Base-by-base conservation (phyloP, 2,888 invertebrate species). In the Labia minor region DNA sequence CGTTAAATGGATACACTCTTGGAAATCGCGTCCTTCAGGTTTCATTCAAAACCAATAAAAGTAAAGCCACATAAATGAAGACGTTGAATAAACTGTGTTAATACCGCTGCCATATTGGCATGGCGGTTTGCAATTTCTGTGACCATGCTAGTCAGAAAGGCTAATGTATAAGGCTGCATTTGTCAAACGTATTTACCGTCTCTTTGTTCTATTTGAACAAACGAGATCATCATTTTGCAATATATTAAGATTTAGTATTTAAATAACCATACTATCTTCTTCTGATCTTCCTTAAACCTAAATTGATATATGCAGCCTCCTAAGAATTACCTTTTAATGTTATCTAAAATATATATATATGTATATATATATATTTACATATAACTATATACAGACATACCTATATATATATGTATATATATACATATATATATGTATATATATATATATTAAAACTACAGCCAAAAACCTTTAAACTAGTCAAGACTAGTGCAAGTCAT, bases 21-120 rank as follows among this genome's bases (percentile, higher is more conserved):
- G 94, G 93, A 75, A 95, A 94, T 80, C 88, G 96, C 74, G 93
- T 95, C 74, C 86, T 96, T 77, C 96, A 96, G 84, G 95, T 97
- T 81, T 95, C 94, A 82, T 95, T 95, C 86, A 95, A 95, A 85
- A 93, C 90, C 77, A 90, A 90, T 81, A 90, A 90, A 82, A 89
- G 89, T 82, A 89, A 89, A 83, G 73, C 74, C 37, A 72, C 74
- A 70, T 72, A 72, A 71, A 69, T 67, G 63, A 69, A 65, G 61
- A 70, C 68, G 69, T 61, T 61, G 67, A 67, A 69, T 64, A 69
- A 69, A 70, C 70, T 70, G 70, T 70, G 67, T 69, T 70, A 64
- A 65, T 66, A 64, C 70, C 68, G 69, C 70, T 64, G 69, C 71
- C 71, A 70, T 70, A 70, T 70, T 70, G 71, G 70, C 69, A 62